phyloP scores from a whole-genome alignment of 2,797 vertebrate genomes.

The Sciurus carolinensis region DNA sequence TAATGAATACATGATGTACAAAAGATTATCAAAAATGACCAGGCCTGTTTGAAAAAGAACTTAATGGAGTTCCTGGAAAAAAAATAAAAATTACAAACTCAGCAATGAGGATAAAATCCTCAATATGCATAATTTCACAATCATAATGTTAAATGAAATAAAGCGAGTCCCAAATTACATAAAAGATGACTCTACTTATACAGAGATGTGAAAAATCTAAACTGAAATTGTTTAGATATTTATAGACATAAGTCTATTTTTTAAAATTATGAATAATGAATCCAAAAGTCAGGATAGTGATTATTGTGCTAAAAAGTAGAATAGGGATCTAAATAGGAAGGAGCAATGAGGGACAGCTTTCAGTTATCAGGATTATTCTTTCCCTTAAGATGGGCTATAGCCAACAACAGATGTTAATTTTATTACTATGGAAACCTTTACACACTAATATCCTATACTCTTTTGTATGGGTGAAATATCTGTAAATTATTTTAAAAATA shows the following conservation, averaged over 20 bases:
- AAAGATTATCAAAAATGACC: neutral
- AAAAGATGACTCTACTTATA: neutral
- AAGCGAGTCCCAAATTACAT: neutral
- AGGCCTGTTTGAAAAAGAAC: neutral
- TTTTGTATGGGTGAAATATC: neutral
- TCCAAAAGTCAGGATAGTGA: neutral
- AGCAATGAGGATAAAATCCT: neutral
- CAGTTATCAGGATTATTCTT: neutral
- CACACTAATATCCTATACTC: neutral
- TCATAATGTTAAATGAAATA: slow-evolving; percentile 15
- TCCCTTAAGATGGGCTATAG: neutral
- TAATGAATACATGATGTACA: neutral
- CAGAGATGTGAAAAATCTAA: slow-evolving; percentile 23
- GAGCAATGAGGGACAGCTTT: neutral
- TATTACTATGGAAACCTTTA: neutral
- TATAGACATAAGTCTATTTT: neutral
- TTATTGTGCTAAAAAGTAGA: neutral
- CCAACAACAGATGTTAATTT: neutral
- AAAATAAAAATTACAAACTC: slow-evolving; percentile 35
- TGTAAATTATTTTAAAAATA: slow-evolving; percentile 6
- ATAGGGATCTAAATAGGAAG: neutral
- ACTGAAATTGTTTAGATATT: neutral
- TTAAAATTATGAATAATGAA: slow-evolving; percentile 21
- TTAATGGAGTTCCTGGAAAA: neutral
- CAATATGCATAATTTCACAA: slow-evolving; percentile 28